A percentile compares a stretch with the other conserved stretches of the same genome.
phyloP scores from a whole-genome alignment of 2,113 vertebrate genomes.

The Macquaria ambigua region DNA sequence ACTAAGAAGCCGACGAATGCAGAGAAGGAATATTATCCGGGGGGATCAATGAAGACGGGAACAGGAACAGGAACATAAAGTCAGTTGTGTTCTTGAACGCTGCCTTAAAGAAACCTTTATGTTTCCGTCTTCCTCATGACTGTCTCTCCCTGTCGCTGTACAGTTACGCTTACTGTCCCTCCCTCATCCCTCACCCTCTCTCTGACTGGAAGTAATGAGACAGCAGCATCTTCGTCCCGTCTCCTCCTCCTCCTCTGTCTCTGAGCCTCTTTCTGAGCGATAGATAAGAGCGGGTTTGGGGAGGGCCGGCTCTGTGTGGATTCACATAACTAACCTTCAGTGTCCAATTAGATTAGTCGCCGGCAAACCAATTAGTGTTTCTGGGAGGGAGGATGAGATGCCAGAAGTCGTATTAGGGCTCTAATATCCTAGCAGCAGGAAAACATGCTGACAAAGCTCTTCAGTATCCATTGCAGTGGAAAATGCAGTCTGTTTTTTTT shows the following conservation, averaged over 20 bases:
- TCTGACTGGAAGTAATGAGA: conserved; percentile 14
- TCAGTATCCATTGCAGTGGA: conserved; percentile 40
- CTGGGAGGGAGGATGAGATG: conserved; percentile 34
- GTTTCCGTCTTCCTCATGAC: background rate
- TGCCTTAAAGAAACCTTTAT: background rate
- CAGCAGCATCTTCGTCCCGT: background rate
- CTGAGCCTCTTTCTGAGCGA: conserved; percentile 22
- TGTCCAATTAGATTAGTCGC: conserved; percentile 59
- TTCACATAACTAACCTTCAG: conserved; percentile 60
- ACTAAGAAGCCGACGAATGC: background rate
- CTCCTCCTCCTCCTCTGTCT: conserved; percentile 19
- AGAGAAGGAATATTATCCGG: background rate
- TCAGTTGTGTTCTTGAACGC: background rate
- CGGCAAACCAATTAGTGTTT: conserved; percentile 57
- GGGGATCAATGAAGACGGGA: background rate
- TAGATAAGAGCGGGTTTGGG: conserved; percentile 27
- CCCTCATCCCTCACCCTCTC: background rate
- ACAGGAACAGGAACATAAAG: too few relatives aligned
- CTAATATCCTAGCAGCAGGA: conserved; percentile 37
- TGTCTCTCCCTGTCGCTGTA: background rate
- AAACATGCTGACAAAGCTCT: conserved; percentile 55
- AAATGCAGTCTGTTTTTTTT: background rate
- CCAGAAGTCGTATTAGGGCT: conserved; percentile 17
- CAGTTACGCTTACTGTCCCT: background rate
- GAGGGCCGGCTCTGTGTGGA: conserved; percentile 12